phyloP scores from a whole-genome alignment of 2,888 invertebrate genomes.

The Linyphia triangularis region DNA sequence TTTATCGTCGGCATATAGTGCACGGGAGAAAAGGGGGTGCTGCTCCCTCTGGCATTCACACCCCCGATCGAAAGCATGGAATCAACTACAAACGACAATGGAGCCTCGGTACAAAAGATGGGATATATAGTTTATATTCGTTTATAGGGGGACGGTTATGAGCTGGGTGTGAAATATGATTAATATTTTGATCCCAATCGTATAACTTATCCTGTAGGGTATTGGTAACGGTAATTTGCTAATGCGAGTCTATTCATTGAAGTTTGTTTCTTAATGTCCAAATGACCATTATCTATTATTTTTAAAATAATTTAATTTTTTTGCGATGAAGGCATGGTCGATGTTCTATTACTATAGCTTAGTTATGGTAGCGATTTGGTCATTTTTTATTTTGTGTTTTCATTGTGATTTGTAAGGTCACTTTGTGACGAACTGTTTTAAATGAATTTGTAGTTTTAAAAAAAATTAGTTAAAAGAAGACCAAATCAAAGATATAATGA shows the following conservation, averaged over 20 bases:
- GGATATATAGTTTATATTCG: conserved; percentile 47
- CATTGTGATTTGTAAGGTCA: too few relatives aligned
- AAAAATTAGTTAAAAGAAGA: too few relatives aligned
- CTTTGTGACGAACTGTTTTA: too few relatives aligned
- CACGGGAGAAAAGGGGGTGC: conserved; percentile 16
- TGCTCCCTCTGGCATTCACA: conserved; percentile 53
- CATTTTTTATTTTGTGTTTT: too few relatives aligned
- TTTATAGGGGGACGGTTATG: conserved; percentile 27
- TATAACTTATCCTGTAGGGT: conserved; percentile 36
- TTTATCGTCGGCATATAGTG: conserved; percentile 62
- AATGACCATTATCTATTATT: too few relatives aligned
- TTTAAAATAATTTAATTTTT: too few relatives aligned
- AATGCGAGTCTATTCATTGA: neutral
- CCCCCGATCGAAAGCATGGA: conserved; percentile 51
- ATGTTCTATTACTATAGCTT: too few relatives aligned
- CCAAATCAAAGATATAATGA: too few relatives aligned
- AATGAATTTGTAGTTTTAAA: too few relatives aligned
- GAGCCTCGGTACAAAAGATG: conserved; percentile 45
- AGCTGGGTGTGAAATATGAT: conserved; percentile 67
- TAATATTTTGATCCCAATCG: conserved; percentile 65
- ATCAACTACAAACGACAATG: conserved; percentile 24
- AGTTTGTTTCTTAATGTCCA: too few relatives aligned
- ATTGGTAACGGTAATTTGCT: neutral
- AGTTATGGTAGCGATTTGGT: too few relatives aligned
- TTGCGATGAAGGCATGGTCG: too few relatives aligned